phyloP scores from a whole-genome alignment of 2,888 invertebrate genomes.

The Cordilura impudica region DNA sequence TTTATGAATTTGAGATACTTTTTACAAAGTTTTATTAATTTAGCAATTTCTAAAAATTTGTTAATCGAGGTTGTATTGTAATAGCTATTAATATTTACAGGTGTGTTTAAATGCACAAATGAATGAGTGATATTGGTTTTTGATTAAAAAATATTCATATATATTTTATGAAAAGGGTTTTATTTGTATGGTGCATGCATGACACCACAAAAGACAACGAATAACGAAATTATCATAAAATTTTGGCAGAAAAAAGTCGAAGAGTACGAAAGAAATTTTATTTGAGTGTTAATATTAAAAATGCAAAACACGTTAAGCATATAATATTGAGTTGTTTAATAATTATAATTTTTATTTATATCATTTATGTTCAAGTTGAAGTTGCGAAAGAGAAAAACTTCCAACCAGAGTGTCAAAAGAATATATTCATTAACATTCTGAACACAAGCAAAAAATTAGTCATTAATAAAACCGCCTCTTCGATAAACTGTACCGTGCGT shows the following conservation, averaged over 20 bases:
- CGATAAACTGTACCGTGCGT: no score
- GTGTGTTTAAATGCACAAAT: constrained; percentile 7
- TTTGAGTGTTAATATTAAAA: constrained; percentile 2
- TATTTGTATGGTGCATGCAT: neutral
- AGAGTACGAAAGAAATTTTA: neutral
- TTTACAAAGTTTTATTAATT: no score
- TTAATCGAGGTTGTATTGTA: no score
- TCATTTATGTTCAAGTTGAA: neutral
- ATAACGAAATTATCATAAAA: constrained; percentile 44
- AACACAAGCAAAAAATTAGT: neutral
- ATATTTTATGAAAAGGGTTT: neutral
- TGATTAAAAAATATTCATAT: neutral
- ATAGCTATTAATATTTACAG: constrained; percentile 9
- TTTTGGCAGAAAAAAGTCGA: constrained; percentile 21
- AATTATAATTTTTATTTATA: neutral
- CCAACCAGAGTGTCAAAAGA: neutral
- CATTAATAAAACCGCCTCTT: no score
- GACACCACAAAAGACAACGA: neutral
- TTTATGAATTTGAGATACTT: no score
- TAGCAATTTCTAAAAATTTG: no score
- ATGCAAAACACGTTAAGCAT: constrained; percentile 30
- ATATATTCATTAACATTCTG: neutral
- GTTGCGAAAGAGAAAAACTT: neutral
- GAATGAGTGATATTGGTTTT: constrained; percentile 7
- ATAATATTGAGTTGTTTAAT: constrained; percentile 48